Conservation (phyloP, 2,113 vertebrate species). For the Amblyornis subalaris region DNA sequence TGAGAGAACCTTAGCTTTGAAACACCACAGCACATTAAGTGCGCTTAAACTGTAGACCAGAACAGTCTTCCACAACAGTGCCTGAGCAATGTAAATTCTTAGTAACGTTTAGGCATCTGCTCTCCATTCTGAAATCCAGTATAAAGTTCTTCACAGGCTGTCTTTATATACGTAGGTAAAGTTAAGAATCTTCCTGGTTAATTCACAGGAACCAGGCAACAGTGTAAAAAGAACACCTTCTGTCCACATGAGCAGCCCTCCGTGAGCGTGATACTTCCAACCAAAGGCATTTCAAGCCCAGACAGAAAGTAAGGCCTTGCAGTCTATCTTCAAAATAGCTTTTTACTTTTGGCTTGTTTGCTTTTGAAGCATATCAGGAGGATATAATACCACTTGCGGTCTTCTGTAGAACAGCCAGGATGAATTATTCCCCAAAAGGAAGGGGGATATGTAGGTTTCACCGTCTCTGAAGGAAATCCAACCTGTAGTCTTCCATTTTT, state of each 20-base stretch:
- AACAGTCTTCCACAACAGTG: no score
- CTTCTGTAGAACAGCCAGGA: neutral
- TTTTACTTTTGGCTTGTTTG: neutral
- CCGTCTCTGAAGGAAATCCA: neutral
- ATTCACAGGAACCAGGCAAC: neutral
- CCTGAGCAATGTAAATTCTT: neutral
- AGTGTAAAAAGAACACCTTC: fast-evolving
- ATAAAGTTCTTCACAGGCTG: neutral
- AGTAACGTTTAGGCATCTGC: fast-evolving
- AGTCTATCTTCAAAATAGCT: neutral
- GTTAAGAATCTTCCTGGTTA: neutral
- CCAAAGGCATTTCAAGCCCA: neutral
- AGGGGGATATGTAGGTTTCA: fast-evolving
- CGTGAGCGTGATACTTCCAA: neutral
- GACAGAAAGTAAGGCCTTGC: fast-evolving
- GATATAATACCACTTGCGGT: neutral
- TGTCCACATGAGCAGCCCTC: fast-evolving
- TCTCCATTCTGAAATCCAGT: neutral
- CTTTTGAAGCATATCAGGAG: neutral
- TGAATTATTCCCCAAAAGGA: neutral
- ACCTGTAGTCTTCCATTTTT: neutral
- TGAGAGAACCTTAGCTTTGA: neutral
- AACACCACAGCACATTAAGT: neutral
- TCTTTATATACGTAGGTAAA: fast-evolving
- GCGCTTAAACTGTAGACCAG: neutral